These are phyloP conservation scores for Conus betulinus DNA, from an alignment of 1,140 invertebrate species.

Conservation along the genomic window DNA sequence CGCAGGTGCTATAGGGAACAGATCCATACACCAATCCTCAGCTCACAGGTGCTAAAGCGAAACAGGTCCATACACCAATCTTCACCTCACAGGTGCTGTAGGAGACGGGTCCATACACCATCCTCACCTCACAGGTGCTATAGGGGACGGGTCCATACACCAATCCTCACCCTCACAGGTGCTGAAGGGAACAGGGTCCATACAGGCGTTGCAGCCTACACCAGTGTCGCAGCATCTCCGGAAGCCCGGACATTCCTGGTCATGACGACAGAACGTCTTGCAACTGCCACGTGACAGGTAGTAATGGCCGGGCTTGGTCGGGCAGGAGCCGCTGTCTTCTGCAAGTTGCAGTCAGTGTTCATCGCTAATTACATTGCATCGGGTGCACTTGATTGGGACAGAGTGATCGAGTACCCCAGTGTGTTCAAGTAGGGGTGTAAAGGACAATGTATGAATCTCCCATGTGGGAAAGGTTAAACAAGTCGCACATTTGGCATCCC, in stretches of 20 bases:
- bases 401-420: too few species aligned
- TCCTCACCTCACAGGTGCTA: too few species aligned
- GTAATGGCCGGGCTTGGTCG: background rate
- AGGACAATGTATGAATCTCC: too few species aligned
- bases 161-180: conserved; percentile 9
- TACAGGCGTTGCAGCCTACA: conserved; percentile 22
- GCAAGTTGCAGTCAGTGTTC: background rate
- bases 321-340: background rate
- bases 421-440: too few species aligned
- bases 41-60: background rate
- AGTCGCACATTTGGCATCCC: too few species aligned
- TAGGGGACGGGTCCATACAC: too few species aligned
- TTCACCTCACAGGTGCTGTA: too few species aligned
- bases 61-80: background rate
- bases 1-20: background rate
- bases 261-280: conserved; percentile 30
- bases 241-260: conserved; percentile 32
- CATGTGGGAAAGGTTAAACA: too few species aligned
- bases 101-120: too few species aligned
- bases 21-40: background rate
- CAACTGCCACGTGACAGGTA: background rate
- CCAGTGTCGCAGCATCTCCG: conserved; percentile 23
- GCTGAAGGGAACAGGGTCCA: background rate
- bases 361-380: too few species aligned
- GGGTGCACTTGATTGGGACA: too few species aligned